A percentile compares a stretch with the other conserved stretches of the same genome.
phyloP scores from a whole-genome alignment of 2,797 vertebrate genomes.

The Leuciscus waleckii region DNA sequence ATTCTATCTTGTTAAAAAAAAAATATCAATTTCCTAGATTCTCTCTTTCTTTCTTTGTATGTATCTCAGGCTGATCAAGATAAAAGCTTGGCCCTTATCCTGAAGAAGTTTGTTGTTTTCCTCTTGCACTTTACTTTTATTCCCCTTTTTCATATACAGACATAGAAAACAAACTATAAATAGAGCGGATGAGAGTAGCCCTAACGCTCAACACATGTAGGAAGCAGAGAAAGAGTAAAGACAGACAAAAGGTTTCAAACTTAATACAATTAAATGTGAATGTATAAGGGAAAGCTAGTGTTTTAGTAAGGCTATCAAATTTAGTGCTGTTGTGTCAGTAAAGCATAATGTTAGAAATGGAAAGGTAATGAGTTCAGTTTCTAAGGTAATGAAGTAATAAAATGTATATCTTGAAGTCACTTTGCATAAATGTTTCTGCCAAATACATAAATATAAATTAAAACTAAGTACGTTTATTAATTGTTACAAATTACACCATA shows the following conservation, averaged over 20 bases:
- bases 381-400: background rate
- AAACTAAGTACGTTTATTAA: background rate
- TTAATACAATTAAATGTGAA: background rate
- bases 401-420: background rate
- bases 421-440: background rate
- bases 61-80: conserved; percentile 10
- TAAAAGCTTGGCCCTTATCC: conserved; percentile 10
- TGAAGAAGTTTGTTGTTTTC: background rate
- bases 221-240: background rate
- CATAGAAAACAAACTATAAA: conserved; percentile 7
- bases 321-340: background rate
- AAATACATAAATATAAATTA: background rate
- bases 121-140: conserved; percentile 12
- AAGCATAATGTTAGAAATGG: background rate
- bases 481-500: background rate
- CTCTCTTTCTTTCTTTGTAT: conserved; percentile 11
- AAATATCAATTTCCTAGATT: background rate
- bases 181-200: background rate
- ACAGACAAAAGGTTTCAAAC: background rate
- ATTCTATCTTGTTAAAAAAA: background rate
- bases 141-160: conserved; percentile 13
- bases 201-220: background rate
- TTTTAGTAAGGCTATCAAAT: background rate
- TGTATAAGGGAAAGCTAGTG: background rate
- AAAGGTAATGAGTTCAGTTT: background rate